Evolutionary conservation across 2,888 invertebrate species (phyloP), one percentile per base, ranked within the genome.

Genomic region (Halocaridina rubra): DNA sequence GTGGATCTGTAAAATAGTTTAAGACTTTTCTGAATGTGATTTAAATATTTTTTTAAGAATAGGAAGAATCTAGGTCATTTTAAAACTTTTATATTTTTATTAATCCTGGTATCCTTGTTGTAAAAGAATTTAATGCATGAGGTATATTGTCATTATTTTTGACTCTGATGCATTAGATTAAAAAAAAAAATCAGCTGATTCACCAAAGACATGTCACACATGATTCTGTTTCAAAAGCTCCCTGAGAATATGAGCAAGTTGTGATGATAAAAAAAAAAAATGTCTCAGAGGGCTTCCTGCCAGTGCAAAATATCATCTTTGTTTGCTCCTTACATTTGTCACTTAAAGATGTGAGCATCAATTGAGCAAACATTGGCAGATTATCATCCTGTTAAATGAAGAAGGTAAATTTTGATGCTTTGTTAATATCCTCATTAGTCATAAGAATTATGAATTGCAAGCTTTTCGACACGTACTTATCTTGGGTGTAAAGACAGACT

Each of bases 261-360:
- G 27, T 27, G 24, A 76, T 59, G 75, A n/a, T 19, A 53, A 53
- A 53, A 53, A 7, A 19, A 53, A 13, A 53, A 53, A 76, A 76
- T 81, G 67, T 81, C 81, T 81, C 76, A 76, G 81, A 67, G 76
- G 81, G 81, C 81, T 81, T 81, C 30, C 72, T 64, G 81, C 75
- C 76, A 76, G 30, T 69, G 81, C 81, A 76, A 74, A 80, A 27
- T 81, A 67, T 81, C 53, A 53, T 76, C 57, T n/a, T n/a, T n/a
- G 76, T 81, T 76, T 81, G 81, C 81, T 76, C 81, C 76, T 75
- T 71, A 57, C 75, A 74, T 53, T 76, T 81, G 64, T 81, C 67
- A 76, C 81, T 69, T 69, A 57, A 81, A 76, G 81, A 76, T 81
- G 81, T 75, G 61, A 75, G 81, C 76, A 81, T 76, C 76, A 81